Conservation (phyloP, 2,797 vertebrate species). For the Myotis planiceps region DNA sequence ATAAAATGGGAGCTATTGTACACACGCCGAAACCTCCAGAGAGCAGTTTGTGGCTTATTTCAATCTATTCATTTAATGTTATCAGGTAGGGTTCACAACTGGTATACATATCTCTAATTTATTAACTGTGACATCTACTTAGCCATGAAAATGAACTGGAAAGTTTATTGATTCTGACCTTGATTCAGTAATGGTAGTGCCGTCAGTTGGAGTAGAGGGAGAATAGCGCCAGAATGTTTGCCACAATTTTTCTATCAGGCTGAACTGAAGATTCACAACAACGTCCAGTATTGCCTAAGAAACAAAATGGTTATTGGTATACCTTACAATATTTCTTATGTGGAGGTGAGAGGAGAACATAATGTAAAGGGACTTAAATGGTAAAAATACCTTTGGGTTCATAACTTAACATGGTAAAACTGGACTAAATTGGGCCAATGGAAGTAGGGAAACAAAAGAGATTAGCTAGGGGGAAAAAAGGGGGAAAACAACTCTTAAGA, state of each 20-base stretch:
- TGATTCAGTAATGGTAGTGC: slow-evolving; percentile 88
- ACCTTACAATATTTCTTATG: neutral
- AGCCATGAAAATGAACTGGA: slow-evolving; percentile 34
- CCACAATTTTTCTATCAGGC: slow-evolving; percentile 92
- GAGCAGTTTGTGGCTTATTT: slow-evolving; percentile 57
- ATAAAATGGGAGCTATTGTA: slow-evolving; percentile 50
- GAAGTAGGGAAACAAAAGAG: neutral
- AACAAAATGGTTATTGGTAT: slow-evolving; percentile 31
- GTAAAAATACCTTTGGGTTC: neutral
- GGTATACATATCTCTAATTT: slow-evolving; percentile 65
- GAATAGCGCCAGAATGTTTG: slow-evolving; percentile 92
- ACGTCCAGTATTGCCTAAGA: slow-evolving; percentile 91
- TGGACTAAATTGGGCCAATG: neutral
- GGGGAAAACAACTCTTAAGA: neutral
- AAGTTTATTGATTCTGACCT: slow-evolving; percentile 82
- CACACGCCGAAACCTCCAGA: slow-evolving; percentile 54
- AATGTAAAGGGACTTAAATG: neutral
- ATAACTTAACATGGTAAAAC: neutral
- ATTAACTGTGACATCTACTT: slow-evolving; percentile 44
- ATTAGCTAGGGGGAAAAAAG: neutral
- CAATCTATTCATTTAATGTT: slow-evolving; percentile 63
- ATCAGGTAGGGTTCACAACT: slow-evolving; percentile 72
- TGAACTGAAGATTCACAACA: slow-evolving; percentile 91
- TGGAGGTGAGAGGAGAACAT: neutral
- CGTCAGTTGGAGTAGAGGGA: slow-evolving; percentile 88